These are phyloP conservation scores for Cacoxenus indagator DNA, from an alignment of 2,888 invertebrate species.

Conservation along the genomic window DNA sequence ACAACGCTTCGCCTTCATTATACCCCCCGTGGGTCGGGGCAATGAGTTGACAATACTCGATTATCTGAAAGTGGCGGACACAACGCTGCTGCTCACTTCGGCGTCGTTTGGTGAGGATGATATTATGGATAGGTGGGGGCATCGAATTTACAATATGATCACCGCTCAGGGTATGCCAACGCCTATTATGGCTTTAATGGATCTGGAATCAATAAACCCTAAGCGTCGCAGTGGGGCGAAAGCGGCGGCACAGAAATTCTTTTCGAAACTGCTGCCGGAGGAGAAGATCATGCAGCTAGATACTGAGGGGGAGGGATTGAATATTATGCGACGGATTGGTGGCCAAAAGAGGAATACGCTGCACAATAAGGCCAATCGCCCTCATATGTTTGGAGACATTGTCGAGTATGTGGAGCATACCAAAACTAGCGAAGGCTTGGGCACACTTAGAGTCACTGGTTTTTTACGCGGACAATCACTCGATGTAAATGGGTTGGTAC, in stretches of 20 bases:
- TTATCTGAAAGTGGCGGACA: slow-evolving; percentile 89
- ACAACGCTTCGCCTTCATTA: slow-evolving; percentile 86
- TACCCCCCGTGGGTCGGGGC: slow-evolving; percentile 81
- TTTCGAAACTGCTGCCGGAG: slow-evolving; percentile 83
- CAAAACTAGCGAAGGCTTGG: slow-evolving; percentile 69
- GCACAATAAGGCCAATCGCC: slow-evolving; percentile 82
- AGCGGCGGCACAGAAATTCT: slow-evolving; percentile 68
- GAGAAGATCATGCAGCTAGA: slow-evolving; percentile 87
- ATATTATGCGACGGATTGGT: slow-evolving; percentile 81
- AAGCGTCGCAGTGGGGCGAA: slow-evolving; percentile 78
- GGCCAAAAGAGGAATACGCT: slow-evolving; percentile 84
- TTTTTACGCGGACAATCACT: slow-evolving; percentile 87
- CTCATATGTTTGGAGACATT: slow-evolving; percentile 87
- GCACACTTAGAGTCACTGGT: slow-evolving; percentile 86
- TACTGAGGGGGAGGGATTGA: slow-evolving; percentile 81
- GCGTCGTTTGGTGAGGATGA: slow-evolving; percentile 76
- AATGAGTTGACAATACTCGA: slow-evolving; percentile 74
- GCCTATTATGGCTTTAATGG: slow-evolving; percentile 80
- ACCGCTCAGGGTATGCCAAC: slow-evolving; percentile 88
- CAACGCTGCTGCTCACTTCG: slow-evolving; percentile 84
- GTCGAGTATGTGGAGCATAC: slow-evolving; percentile 76
- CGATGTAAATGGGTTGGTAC: slow-evolving; percentile 89
- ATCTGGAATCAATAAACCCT: slow-evolving; percentile 80
- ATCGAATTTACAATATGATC: slow-evolving; percentile 81
- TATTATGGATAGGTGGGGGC: slow-evolving; percentile 84